Base-by-base conservation (phyloP, 2,797 vertebrate genomes). In the Argya squamiceps region DNA sequence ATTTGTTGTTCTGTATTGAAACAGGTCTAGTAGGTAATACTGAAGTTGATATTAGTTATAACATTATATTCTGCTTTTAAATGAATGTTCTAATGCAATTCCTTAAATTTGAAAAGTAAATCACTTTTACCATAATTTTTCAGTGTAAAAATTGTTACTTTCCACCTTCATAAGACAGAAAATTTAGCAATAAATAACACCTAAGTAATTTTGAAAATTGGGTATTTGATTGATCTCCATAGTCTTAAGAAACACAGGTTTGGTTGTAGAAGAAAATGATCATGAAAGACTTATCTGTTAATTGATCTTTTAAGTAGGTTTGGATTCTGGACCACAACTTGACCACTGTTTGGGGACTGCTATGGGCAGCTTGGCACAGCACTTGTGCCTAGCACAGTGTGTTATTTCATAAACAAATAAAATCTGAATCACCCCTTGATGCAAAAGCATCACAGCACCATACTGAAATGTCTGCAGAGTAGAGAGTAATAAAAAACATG, bases 391-490 rank as follows among this genome's bases (percentile, higher is more conserved):
- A 37, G 29, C 89, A 63, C 34, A 87, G 15, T n/a, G 32, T 68
- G 18, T 18, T 41, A 37, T n/a, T 84, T 92, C 86, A 85, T 84
- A 94, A 93, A 87, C 43, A 95, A 97, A 92, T 77, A 67, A 60
- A 86, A 92, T 74, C 74, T 89, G 49, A 80, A 82, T 92, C 84
- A 79, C 27, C 12, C 13, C 30, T 95, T 71, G 39, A 30, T 76
- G 65, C 80, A 74, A 90, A 94, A 96, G 29, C 9, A 67, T n/a
- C 37, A 39, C 65, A 55, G 15, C 64, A 85, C 92, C 85, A 24
- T 37, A 64, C 70, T 85, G 80, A 82, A 62, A 85, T 12, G 15
- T 83, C 65, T 95, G 62, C 65, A 76, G 77, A 69, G 62, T 68
- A 50, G 52, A 92, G 50, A 90, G 30, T 37, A 95, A 96, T 92